phyloP scores from a whole-genome alignment of 1,140 invertebrate species.

The Eriocheir sinensis region DNA sequence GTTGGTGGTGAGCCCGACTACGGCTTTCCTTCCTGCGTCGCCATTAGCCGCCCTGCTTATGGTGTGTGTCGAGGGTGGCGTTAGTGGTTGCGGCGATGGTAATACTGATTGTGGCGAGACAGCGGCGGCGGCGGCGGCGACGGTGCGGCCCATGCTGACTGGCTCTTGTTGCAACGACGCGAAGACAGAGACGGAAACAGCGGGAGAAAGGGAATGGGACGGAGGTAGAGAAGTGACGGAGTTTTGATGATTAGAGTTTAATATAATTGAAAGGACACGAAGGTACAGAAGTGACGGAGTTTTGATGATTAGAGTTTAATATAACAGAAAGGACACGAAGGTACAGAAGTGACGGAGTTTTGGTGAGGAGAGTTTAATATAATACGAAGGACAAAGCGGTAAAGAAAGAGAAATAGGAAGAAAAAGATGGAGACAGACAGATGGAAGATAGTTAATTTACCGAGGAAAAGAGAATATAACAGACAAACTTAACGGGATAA shows the following conservation, averaged over 20 bases:
- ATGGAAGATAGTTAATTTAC: neutral
- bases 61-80: neutral
- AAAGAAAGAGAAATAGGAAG: neutral
- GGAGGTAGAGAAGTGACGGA: too few species aligned
- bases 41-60: neutral
- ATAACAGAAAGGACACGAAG: neutral
- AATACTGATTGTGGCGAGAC: conserved; percentile 18
- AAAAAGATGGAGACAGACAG: neutral
- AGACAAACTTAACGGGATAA: neutral
- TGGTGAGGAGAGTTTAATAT: too few species aligned
- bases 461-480: neutral
- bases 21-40: neutral
- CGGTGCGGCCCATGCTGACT: neutral
- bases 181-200: neutral
- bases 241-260: neutral
- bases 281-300: neutral
- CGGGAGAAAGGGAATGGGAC: neutral
- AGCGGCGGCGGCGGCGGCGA: neutral
- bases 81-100: neutral
- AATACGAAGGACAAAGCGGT: too few species aligned
- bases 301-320: neutral
- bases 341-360: neutral
- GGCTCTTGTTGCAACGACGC: neutral
- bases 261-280: neutral
- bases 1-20: conserved; percentile 15